Conservation (phyloP, 1,140 invertebrate species). For the Microplitis demolitor region DNA sequence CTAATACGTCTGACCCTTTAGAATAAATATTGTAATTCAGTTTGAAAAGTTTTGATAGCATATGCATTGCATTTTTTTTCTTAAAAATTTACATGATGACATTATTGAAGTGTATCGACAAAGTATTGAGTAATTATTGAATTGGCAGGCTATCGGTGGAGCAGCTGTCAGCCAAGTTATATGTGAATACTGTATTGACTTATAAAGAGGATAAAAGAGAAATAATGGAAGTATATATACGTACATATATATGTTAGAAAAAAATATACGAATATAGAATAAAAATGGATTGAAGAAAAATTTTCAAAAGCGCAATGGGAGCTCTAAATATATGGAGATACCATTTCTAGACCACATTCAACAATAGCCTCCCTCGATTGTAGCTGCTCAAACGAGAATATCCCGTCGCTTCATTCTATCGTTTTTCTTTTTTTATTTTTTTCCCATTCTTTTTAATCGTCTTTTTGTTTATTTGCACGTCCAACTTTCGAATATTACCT, state of each 20-base stretch:
- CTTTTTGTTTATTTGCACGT: conserved; percentile 12
- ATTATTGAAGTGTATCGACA: background rate
- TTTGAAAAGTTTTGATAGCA: no score
- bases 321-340: conserved; percentile 1
- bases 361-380: conserved; percentile 2
- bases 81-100: no score
- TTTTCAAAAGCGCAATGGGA: background rate
- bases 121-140: conserved; percentile 3
- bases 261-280: background rate
- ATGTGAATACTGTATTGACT: background rate
- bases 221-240: background rate
- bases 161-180: background rate
- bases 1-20: no score
- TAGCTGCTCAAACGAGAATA: conserved; percentile 5
- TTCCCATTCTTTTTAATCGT: background rate
- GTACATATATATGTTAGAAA: background rate
- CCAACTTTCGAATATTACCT: conserved; percentile 11
- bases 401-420: conserved; percentile 8
- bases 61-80: no score
- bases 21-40: no score
- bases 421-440: background rate
- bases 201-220: background rate
- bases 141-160: background rate
- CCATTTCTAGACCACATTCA: conserved; percentile 1
- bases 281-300: background rate